These are phyloP conservation scores for Linyphia triangularis DNA, from an alignment of 2,888 invertebrate species.

Conservation along the genomic window DNA sequence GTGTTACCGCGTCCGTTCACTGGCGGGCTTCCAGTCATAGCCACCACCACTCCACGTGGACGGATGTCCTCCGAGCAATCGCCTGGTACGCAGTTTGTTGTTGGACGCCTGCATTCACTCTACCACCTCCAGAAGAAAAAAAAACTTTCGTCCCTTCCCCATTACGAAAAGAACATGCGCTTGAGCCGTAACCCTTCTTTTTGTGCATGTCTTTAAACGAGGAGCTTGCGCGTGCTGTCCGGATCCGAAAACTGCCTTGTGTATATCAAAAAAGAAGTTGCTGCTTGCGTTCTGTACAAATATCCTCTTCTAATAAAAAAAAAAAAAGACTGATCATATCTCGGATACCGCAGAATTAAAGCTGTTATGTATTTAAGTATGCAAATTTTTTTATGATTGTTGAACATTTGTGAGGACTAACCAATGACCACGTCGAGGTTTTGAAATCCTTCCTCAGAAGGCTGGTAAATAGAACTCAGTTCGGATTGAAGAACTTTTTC, in stretches of 20 bases:
- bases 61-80: neutral
- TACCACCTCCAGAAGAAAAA: neutral
- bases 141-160: conserved; percentile 47
- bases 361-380: conserved; percentile 74
- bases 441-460: neutral
- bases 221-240: conserved; percentile 65
- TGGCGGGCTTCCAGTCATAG: conserved; percentile 58
- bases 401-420: conserved; percentile 54
- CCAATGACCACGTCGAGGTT: neutral
- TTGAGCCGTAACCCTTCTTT: conserved; percentile 12
- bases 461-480: conserved; percentile 4
- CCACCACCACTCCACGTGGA: conserved; percentile 26
- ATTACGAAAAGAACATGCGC: conserved; percentile 19
- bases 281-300: conserved; percentile 67
- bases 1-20: conserved; percentile 8
- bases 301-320: conserved; percentile 34
- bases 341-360: conserved; percentile 64
- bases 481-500: neutral
- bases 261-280: conserved; percentile 67
- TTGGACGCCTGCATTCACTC: neutral
- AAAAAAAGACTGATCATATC: conserved; percentile 31
- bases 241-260: conserved; percentile 73
- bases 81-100: neutral
- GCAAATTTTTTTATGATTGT: conserved; percentile 73
- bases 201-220: conserved; percentile 52